phyloP scores from a whole-genome alignment of 2,113 vertebrate species.

The Propithecus coquereli region DNA sequence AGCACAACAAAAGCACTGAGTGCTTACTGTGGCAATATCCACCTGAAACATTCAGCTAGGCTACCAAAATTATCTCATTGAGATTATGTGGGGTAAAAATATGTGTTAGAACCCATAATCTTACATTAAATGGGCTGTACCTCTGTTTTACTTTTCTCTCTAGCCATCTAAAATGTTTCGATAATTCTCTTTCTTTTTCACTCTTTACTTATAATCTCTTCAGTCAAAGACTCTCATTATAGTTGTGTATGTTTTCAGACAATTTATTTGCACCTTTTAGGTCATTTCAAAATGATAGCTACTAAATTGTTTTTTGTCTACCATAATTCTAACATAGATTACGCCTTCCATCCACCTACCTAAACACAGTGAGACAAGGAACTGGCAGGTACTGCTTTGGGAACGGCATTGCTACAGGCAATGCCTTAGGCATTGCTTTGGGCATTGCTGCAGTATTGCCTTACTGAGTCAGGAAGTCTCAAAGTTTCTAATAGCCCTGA shows the following conservation, averaged over 20 bases:
- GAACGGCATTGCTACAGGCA: too few relatives aligned
- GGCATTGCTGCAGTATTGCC: too few relatives aligned
- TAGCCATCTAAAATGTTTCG: background rate
- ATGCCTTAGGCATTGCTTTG: too few relatives aligned
- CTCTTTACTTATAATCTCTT: background rate
- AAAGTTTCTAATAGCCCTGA: too few relatives aligned
- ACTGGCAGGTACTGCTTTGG: too few relatives aligned
- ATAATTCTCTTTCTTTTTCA: background rate
- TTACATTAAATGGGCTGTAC: background rate
- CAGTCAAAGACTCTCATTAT: background rate
- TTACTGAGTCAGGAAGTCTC: too few relatives aligned
- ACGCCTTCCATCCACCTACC: background rate
- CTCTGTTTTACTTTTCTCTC: background rate
- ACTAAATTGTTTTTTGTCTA: background rate
- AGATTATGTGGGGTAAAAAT: background rate
- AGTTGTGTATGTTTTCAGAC: background rate
- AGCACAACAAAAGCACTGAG: background rate
- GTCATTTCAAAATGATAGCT: background rate
- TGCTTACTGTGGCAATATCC: background rate
- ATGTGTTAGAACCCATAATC: background rate
- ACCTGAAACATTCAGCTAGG: background rate
- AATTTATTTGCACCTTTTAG: background rate
- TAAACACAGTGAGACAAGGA: background rate
- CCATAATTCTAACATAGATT: background rate
- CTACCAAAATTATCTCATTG: background rate